Base-by-base conservation (phyloP, 2,797 vertebrate species). In the Catamblyrhynchus diadema region DNA sequence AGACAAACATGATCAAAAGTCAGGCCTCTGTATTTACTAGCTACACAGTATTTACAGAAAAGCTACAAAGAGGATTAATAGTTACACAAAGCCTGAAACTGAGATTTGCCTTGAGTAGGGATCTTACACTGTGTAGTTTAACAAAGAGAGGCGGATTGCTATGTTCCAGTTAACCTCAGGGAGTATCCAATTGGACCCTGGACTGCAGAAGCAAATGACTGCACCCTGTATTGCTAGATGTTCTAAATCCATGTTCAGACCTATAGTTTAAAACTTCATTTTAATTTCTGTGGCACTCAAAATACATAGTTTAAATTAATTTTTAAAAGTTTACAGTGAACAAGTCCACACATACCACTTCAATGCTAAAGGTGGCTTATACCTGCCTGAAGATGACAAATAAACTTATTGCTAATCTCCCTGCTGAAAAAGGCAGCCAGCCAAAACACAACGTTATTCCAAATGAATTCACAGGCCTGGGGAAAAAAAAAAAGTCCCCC, bases 401-500 rank as follows among this genome's bases (percentile, higher is more conserved):
- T 32, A 81, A 87, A 70, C 12, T 17, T 61, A 35, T 30, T 53
- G n/a, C n/a, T 74, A 74, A 94, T 54, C 35, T 32, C 17, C 37
- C 23, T 66, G 13, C 30, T 57, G 44, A 81, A 71, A 87, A 82
- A 61, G 50, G 72, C 72, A 87, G 48, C 2, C n/a, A 57, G 85
- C 45, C 80, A 94, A 80, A 94, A 88, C 45, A 83, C 47, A 72
- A 81, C 44, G 57, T 71, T 74, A 59, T 75, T 96, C 61, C 54
- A 67, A 74, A 53, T 2, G n/a, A 67, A 67, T 87, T 78, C 67
- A 61, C 6, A 90, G 15, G 18, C 42, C 45, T 62, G 41, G 25
- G 25, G 35, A 35, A 27, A 37, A 57, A 78, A 81, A 83, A 69
- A 64, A 85, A 82, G 42, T 53, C 32, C 47, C 51, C 41, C 37